Evolutionary conservation across 2,113 vertebrate genomes (phyloP).

Genomic region (Mirounga angustirostris): DNA sequence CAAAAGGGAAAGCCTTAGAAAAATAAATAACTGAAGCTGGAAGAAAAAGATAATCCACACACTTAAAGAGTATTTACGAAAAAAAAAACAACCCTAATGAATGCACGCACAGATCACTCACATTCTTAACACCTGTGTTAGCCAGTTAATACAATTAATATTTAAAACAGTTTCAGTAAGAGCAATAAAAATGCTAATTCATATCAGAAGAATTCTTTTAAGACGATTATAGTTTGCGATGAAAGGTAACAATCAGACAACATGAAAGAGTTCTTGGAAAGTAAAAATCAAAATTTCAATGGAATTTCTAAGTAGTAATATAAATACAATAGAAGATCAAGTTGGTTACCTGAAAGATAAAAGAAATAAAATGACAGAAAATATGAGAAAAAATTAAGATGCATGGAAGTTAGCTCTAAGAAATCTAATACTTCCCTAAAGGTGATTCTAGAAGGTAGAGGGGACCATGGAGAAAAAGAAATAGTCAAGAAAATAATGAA

Average conservation of each 20-base stretch:
- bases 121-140: neutral
- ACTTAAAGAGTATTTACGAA: neutral
- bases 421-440: conserved; percentile 42
- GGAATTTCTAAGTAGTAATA: conserved; percentile 11
- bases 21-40: neutral
- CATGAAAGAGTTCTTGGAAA: conserved; percentile 2
- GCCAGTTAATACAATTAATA: conserved; percentile 15
- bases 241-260: conserved; percentile 13
- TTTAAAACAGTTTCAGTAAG: conserved; percentile 2
- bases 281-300: conserved; percentile 44
- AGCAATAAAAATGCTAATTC: conserved; percentile 45
- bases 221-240: neutral
- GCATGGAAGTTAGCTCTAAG: neutral
- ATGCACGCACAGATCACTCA: neutral
- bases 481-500: neutral
- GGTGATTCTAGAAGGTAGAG: neutral
- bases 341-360: neutral
- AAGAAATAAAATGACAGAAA: neutral
- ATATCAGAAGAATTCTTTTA: neutral
- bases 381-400: conserved; percentile 30
- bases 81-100: neutral
- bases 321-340: neutral
- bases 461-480: neutral
- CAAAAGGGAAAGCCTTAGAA: conserved; percentile 36
- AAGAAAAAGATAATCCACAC: conserved; percentile 3